These are phyloP conservation scores for Momotus momota DNA, from an alignment of 2,797 vertebrate species.

Conservation along the genomic window DNA sequence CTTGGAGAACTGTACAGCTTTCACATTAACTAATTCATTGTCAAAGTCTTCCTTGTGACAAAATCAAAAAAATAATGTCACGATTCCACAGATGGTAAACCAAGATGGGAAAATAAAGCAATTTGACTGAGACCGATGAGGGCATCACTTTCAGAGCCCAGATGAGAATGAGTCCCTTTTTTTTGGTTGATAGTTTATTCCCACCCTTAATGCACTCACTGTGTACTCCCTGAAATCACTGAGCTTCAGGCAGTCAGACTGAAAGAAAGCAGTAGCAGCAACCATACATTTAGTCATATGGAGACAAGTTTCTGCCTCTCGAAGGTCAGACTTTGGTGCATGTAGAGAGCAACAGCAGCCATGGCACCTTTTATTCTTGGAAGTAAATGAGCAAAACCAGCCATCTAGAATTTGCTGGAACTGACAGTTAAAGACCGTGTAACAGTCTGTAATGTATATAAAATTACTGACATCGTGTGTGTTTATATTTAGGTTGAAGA, in stretches of 20 bases:
- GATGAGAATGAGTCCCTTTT: not conserved
- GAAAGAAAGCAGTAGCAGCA: not conserved
- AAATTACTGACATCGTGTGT: slow-evolving; percentile 38
- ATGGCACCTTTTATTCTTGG: not conserved
- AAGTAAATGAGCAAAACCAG: not conserved
- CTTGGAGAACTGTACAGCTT: not conserved
- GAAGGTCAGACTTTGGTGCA: not conserved
- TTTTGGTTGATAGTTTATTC: not conserved
- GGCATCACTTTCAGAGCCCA: not conserved
- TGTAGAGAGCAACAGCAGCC: not conserved
- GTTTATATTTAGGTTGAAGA: slow-evolving; percentile 64
- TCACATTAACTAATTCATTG: not conserved
- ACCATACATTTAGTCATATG: not conserved
- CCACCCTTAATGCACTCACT: not conserved
- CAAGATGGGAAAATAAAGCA: not conserved
- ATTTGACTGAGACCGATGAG: not conserved
- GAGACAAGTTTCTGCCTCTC: not conserved
- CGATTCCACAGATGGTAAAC: not conserved
- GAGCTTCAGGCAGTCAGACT: not conserved
- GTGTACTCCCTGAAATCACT: not conserved
- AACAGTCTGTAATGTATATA: slow-evolving; percentile 24
- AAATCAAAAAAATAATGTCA: not conserved
- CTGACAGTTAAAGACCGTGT: not conserved
- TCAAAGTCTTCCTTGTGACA: not conserved
- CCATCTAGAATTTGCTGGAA: not conserved